Evolutionary conservation across 2,888 invertebrate species (phyloP).

Genomic region (Colletes collaris): DNA sequence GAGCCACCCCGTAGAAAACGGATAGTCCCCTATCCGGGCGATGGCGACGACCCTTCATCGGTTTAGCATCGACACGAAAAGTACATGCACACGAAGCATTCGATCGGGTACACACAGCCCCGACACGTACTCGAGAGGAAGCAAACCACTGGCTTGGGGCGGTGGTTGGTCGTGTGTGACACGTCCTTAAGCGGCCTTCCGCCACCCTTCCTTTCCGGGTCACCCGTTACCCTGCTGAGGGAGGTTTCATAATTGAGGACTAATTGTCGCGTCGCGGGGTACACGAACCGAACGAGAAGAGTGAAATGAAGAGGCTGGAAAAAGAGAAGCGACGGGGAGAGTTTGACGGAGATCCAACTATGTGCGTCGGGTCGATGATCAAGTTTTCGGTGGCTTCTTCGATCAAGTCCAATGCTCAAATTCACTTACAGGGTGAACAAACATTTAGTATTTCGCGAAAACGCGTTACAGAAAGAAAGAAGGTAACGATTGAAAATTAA

Average conservation of each 20-base stretch:
- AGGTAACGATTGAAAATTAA: no score
- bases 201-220: constrained; percentile 65
- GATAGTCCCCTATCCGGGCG: constrained; percentile 24
- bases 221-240: constrained; percentile 61
- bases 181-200: constrained; percentile 56
- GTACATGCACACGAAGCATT: constrained; percentile 60
- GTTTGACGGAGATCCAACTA: neutral
- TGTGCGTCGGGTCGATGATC: neutral
- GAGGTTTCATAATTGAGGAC: constrained; percentile 70
- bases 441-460: no score
- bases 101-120: constrained; percentile 49
- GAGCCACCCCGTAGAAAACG: constrained; percentile 4
- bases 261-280: constrained; percentile 62
- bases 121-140: constrained; percentile 32
- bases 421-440: no score
- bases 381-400: neutral
- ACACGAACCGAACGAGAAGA: constrained; percentile 32
- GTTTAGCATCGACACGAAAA: constrained; percentile 62
- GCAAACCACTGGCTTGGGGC: constrained; percentile 9
- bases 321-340: neutral
- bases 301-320: constrained; percentile 40
- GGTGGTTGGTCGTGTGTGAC: constrained; percentile 30
- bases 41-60: constrained; percentile 59
- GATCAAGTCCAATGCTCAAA: no score
- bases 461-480: no score